These are phyloP conservation scores for Cyclophora punctaria DNA, from an alignment of 2,888 invertebrate genomes.

Conservation along the genomic window DNA sequence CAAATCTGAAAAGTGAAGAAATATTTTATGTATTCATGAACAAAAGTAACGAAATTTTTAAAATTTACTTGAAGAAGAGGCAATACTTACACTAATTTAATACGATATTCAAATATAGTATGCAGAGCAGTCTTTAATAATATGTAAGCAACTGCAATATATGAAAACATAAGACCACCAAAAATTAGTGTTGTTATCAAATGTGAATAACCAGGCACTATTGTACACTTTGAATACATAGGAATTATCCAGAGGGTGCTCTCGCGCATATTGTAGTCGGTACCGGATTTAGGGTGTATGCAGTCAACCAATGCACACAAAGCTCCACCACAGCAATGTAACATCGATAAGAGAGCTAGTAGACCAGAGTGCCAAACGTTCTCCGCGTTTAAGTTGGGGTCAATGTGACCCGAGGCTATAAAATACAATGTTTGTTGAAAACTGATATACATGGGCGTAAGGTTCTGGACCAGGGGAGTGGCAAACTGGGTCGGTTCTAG, in stretches of 20 bases:
- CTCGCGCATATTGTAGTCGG: slow-evolving; percentile 32
- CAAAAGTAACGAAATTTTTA: neutral
- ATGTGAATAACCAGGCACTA: slow-evolving; percentile 46
- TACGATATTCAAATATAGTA: slow-evolving; percentile 60
- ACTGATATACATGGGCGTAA: neutral
- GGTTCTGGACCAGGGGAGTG: too few species aligned
- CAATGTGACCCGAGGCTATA: slow-evolving; percentile 59
- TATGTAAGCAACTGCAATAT: slow-evolving; percentile 44
- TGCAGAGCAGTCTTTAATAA: slow-evolving; percentile 56
- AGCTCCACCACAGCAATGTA: slow-evolving; percentile 43
- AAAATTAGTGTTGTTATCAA: slow-evolving; percentile 45
- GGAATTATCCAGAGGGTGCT: slow-evolving; percentile 61
- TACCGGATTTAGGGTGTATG: slow-evolving; percentile 29
- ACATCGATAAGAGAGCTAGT: slow-evolving; percentile 33
- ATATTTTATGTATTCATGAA: too few species aligned
- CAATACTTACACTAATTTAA: slow-evolving; percentile 57
- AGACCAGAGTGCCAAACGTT: slow-evolving; percentile 55
- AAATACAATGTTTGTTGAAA: slow-evolving; percentile 2
- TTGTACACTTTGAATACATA: slow-evolving; percentile 57
- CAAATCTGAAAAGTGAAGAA: slow-evolving; percentile 33
- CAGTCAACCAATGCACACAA: slow-evolving; percentile 48
- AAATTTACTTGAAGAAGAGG: neutral
- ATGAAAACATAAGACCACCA: slow-evolving; percentile 50
- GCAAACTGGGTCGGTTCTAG: too few species aligned
- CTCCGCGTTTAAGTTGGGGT: slow-evolving; percentile 46